Evolutionary conservation across 2,888 invertebrate species (phyloP), one percentile per base, ranked within the genome.

Genomic region (Lycophotia porphyrea): DNA sequence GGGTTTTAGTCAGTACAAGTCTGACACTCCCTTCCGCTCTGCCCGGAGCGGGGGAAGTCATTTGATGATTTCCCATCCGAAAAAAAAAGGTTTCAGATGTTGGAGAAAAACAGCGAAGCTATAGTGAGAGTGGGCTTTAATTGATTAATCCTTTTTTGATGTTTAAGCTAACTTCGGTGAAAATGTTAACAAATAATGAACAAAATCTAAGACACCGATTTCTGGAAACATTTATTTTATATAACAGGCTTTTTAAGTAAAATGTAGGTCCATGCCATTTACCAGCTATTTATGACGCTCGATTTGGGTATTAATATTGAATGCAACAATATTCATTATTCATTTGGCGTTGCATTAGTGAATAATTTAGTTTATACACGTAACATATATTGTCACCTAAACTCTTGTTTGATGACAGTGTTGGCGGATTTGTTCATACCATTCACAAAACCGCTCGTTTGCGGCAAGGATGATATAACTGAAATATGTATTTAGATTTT

Each of bases 311-410:
- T 58, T 9, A 31, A 42, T 34, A 66, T 64, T 64, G 58, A 52
- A 39, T 31, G 34, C 82, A 76, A 58, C 81, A 68, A 82, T 68
- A 69, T 81, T 75, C 18, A 70, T 76, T 74, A 82, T 77, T 77
- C 52, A 82, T 27, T 58, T 42, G 55, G 52, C 21, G 66, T 66
- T 71, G 55, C 52, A 60, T 39, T 24, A 7, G 47, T 82, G 42
- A 49, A 82, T 72, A 64, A 82, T 81, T 78, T 68, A 64, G 63
- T 82, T 76, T 47, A 60, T 63, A 82, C 60, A 47, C 27, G 27
- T 55, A 15, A 66, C 21, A 58, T 18, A 55, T 52, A 78, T 34
- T 82, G 34, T 63, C 44, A 52, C 39, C 36, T 65, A 65, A 82
- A 64, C 67, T 39, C 27, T 42, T 27, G 31, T 78, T 52, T 42